Percentiles rank a stretch among this genome's conserved stretches.
Conservation (phyloP, 2,797 vertebrate species). For the Perodicticus potto region DNA sequence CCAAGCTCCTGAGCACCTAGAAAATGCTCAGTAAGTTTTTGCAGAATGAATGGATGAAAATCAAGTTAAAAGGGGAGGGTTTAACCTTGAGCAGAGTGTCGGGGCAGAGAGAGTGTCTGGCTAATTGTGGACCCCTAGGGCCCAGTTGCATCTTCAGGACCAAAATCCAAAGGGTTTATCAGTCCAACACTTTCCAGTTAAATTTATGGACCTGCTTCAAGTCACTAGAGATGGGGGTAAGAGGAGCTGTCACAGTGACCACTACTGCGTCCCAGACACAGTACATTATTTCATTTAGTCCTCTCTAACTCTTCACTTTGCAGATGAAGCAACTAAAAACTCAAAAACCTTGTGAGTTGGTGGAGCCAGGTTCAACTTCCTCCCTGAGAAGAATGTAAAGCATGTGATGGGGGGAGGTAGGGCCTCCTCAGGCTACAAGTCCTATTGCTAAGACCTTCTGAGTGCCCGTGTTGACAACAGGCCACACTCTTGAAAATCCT, state of each 20-base stretch:
- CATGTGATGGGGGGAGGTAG: fast-evolving
- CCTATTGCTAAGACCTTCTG: background rate
- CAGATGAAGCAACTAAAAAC: background rate
- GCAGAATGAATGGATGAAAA: background rate
- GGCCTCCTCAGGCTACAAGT: background rate
- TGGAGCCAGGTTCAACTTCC: background rate
- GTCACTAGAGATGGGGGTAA: background rate
- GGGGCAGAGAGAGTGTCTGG: background rate
- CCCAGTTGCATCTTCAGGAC: background rate
- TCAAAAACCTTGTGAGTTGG: background rate
- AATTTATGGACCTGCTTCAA: background rate
- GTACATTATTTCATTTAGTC: background rate
- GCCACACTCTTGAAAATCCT: background rate
- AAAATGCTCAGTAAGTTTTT: constrained; percentile 30
- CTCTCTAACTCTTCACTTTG: background rate
- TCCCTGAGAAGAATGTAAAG: background rate
- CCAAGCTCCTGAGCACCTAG: background rate
- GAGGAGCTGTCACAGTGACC: background rate
- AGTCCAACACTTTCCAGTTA: background rate
- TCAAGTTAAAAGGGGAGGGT: background rate
- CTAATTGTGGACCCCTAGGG: background rate
- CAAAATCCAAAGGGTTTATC: background rate
- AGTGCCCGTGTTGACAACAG: background rate
- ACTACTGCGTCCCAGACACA: background rate
- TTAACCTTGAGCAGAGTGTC: background rate